Percentiles rank a stretch among this genome's conserved stretches.
Conservation (phyloP, 2,888 invertebrate genomes). For the Acrobasis consociella region DNA sequence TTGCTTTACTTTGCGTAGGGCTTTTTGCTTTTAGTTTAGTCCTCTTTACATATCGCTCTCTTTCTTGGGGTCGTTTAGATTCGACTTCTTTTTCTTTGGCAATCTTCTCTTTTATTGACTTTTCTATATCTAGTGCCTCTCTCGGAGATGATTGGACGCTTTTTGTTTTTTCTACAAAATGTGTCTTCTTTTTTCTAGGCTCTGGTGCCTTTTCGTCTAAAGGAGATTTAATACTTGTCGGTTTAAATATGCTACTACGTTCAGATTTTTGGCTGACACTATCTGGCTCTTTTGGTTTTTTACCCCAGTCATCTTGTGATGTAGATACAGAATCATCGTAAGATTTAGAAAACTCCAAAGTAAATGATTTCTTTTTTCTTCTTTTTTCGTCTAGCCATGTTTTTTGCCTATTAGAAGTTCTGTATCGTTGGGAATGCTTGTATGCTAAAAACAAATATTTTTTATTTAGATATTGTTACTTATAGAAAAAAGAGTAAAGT, state of each 20-base stretch:
- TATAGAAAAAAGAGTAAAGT: not conserved
- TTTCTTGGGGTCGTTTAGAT: slow-evolving; percentile 64
- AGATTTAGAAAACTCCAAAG: slow-evolving; percentile 87
- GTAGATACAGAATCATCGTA: slow-evolving; percentile 81
- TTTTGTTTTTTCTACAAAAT: slow-evolving; percentile 75
- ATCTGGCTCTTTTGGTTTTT: slow-evolving; percentile 62
- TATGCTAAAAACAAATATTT: slow-evolving; percentile 58
- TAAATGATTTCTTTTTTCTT: slow-evolving; percentile 88
- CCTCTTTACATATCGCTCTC: slow-evolving; percentile 75
- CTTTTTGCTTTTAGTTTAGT: slow-evolving; percentile 77
- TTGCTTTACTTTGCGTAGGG: slow-evolving; percentile 69
- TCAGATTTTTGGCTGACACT: slow-evolving; percentile 59
- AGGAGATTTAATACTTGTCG: slow-evolving; percentile 60
- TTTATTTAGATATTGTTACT: slow-evolving; percentile 16
- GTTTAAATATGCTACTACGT: slow-evolving; percentile 53
- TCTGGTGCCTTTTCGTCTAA: slow-evolving; percentile 66
- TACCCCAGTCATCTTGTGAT: slow-evolving; percentile 75
- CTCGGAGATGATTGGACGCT: slow-evolving; percentile 70
- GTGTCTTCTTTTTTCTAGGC: slow-evolving; percentile 72
- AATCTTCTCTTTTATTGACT: slow-evolving; percentile 66
- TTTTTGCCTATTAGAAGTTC: slow-evolving; percentile 68
- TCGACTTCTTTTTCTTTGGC: slow-evolving; percentile 67
- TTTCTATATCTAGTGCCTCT: slow-evolving; percentile 67
- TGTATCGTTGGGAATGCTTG: slow-evolving; percentile 77
- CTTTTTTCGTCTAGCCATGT: slow-evolving; percentile 88